Evolutionary conservation across 2,797 vertebrate species (phyloP).

Genomic region (Pipistrellus pipistrellus): DNA sequence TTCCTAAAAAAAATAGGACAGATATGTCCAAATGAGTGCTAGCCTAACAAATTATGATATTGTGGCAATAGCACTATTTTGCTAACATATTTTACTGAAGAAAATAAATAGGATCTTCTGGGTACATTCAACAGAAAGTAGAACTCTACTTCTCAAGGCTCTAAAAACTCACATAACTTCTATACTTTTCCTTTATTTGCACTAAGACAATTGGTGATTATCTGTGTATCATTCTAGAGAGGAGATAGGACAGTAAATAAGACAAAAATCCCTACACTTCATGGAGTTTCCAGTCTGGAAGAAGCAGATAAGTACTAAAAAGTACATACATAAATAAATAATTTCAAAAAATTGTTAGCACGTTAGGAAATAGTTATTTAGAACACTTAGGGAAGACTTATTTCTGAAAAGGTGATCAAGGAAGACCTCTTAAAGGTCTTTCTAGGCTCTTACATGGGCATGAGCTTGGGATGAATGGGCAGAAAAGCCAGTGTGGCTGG

Average conservation of each 20-base stretch:
- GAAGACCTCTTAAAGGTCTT: not conserved
- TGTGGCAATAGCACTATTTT: not conserved
- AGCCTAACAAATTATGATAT: not conserved
- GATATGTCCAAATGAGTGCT: not conserved
- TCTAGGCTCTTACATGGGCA: too few relatives aligned
- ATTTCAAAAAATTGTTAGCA: not conserved
- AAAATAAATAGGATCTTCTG: not conserved
- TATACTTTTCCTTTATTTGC: not conserved
- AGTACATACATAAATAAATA: not conserved
- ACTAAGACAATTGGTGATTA: not conserved
- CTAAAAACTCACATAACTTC: not conserved
- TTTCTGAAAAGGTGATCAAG: slow-evolving; percentile 15
- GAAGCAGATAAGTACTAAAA: not conserved
- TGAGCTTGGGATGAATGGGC: not conserved
- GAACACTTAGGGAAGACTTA: not conserved
- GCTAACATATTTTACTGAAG: not conserved
- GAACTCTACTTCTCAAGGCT: not conserved
- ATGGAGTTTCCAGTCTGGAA: not conserved
- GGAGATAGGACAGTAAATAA: not conserved
- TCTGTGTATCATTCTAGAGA: not conserved
- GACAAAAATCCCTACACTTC: not conserved
- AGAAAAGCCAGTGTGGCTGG: not conserved
- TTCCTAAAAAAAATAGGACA: not conserved
- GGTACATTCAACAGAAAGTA: not conserved
- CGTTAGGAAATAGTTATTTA: slow-evolving; percentile 5